These are phyloP conservation scores for Epizoanthus rinbou DNA, from an alignment of 92 coral and sea anemone genomes.

Conservation along the genomic window DNA sequence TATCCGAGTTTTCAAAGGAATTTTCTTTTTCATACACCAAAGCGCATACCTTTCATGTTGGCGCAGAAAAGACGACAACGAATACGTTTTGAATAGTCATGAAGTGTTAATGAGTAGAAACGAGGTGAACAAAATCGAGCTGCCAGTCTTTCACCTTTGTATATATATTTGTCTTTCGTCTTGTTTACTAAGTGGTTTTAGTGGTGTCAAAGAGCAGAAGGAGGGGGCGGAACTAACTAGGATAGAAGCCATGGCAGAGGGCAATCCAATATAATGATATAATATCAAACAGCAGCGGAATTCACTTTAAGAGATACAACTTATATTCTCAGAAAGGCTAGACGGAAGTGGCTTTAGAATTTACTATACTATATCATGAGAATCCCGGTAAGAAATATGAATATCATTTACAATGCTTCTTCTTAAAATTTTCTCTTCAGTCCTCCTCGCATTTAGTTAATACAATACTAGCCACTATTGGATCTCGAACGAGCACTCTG, in stretches of 20 bases:
- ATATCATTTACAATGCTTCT: too few species aligned
- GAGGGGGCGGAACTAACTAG: slow-evolving; percentile 11
- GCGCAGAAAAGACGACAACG: neutral
- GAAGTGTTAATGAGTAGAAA: neutral
- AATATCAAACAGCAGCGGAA: slow-evolving; percentile 21
- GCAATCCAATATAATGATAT: slow-evolving; percentile 5
- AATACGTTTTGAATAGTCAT: neutral
- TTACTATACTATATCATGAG: too few species aligned
- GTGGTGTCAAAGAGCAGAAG: slow-evolving; percentile 4
- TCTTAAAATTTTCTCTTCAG: too few species aligned
- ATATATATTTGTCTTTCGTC: neutral
- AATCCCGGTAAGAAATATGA: too few species aligned
- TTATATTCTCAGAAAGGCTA: neutral
- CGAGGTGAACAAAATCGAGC: neutral
- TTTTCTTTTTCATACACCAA: neutral
- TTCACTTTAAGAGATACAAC: slow-evolving; percentile 34
- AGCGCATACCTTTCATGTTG: neutral
- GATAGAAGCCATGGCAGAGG: slow-evolving; percentile 6
- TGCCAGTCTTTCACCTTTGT: neutral
- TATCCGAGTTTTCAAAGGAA: neutral
- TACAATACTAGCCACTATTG: too few species aligned
- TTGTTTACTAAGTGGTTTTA: slow-evolving; percentile 12
- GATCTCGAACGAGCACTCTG: too few species aligned
- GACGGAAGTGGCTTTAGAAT: slow-evolving; percentile 9
- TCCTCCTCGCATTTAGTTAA: too few species aligned